Evolutionary conservation across 2,888 invertebrate genomes (phyloP).

Genomic region (Craniophora ligustri): DNA sequence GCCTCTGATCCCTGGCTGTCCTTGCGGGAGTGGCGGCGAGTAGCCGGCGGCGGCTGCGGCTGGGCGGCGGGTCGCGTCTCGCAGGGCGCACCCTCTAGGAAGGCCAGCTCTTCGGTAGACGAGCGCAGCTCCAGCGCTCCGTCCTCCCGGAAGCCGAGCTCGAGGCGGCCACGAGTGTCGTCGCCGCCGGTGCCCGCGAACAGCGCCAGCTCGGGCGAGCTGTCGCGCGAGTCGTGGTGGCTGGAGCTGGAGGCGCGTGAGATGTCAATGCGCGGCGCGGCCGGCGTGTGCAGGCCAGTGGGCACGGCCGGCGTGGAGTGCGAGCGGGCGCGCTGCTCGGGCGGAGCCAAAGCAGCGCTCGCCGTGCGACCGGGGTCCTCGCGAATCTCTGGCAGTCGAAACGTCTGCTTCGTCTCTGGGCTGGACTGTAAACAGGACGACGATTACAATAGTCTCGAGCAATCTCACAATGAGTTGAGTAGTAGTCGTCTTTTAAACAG

Average conservation of each 20-base stretch:
- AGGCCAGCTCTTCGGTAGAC: constrained; percentile 96
- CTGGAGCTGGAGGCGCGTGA: constrained; percentile 96
- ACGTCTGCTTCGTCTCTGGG: constrained; percentile 88
- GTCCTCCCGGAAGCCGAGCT: constrained; percentile 91
- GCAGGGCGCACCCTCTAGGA: constrained; percentile 90
- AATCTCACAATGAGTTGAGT: background rate
- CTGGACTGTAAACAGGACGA: constrained; percentile 81
- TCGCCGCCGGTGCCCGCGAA: constrained; percentile 86
- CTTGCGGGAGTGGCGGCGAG: constrained; percentile 89
- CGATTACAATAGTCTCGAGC: constrained; percentile 6
- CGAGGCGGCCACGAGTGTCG: constrained; percentile 71
- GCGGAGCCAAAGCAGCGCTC: constrained; percentile 63
- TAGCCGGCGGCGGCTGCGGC: constrained; percentile 60
- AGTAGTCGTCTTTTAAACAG: constrained; percentile 1
- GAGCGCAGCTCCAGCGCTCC: constrained; percentile 95
- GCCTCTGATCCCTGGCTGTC: constrained; percentile 94
- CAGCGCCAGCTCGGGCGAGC: constrained; percentile 95
- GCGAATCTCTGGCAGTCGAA: constrained; percentile 82
- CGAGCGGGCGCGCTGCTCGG: constrained; percentile 79
- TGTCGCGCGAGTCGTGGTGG: constrained; percentile 95
- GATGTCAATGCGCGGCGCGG: constrained; percentile 95
- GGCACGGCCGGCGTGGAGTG: constrained; percentile 75
- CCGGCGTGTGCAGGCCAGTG: constrained; percentile 88
- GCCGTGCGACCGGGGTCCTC: constrained; percentile 77
- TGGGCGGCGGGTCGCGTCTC: constrained; percentile 53